Conservation (phyloP, 2,113 vertebrate species). For the Calcarius ornatus region DNA sequence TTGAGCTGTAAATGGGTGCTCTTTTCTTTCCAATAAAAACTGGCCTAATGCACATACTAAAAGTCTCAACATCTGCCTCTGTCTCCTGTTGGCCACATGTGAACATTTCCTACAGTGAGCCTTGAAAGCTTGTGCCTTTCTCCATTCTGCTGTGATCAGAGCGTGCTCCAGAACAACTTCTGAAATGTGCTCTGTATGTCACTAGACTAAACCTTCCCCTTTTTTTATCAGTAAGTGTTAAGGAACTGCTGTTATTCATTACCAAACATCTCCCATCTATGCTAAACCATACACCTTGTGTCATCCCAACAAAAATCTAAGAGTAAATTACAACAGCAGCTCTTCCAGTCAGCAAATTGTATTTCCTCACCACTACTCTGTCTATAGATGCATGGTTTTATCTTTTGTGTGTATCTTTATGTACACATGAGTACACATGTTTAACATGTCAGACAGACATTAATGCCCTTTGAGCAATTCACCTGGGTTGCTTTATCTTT, state of each 20-base stretch:
- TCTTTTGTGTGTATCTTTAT: background rate
- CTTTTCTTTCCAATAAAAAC: background rate
- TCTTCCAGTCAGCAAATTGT: background rate
- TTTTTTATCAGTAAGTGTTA: conserved; percentile 8
- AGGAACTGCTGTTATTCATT: background rate
- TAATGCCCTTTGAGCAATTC: conserved; percentile 25
- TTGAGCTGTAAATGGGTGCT: background rate
- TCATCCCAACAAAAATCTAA: background rate
- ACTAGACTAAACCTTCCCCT: background rate
- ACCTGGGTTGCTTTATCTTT: conserved; percentile 30
- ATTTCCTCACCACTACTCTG: background rate
- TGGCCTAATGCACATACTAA: background rate
- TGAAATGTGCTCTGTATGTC: background rate
- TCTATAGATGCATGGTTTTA: background rate
- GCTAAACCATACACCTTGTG: background rate
- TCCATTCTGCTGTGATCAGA: background rate
- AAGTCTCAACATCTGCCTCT: background rate
- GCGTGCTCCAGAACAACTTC: background rate
- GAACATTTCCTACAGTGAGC: conserved; percentile 5
- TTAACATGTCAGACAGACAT: conserved; percentile 10
- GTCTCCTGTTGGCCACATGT: conserved; percentile 51
- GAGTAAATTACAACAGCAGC: background rate
- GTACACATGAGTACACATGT: background rate
- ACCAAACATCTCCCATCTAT: background rate
- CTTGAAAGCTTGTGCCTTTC: background rate